Evolutionary conservation across 2,888 invertebrate genomes (phyloP).

Genomic region (Acrobasis consociella): DNA sequence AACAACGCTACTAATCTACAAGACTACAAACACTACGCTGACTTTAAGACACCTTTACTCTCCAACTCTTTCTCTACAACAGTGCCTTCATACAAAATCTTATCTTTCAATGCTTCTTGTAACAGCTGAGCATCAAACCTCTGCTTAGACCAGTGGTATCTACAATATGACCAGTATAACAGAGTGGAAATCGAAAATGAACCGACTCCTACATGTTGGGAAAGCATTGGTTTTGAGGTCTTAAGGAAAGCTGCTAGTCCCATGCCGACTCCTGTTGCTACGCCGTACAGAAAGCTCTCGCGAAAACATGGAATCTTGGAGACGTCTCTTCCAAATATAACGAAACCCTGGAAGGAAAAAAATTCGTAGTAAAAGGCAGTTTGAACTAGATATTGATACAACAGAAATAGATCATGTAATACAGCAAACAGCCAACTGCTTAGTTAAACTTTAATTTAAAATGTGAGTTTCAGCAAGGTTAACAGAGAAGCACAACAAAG

Average conservation of each 20-base stretch:
- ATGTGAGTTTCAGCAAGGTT: no score
- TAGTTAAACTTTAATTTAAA: no score
- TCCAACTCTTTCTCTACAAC: slow-evolving; percentile 73
- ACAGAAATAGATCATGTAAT: slow-evolving; percentile 9
- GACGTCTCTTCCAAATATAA: slow-evolving; percentile 87
- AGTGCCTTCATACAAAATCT: slow-evolving; percentile 85
- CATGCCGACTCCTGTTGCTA: slow-evolving; percentile 85
- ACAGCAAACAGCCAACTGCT: no score
- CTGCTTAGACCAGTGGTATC: slow-evolving; percentile 86
- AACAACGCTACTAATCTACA: not conserved
- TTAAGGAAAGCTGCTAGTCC: slow-evolving; percentile 88
- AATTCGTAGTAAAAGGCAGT: not conserved
- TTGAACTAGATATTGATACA: not conserved
- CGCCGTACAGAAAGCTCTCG: slow-evolving; percentile 89
- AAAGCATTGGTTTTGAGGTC: slow-evolving; percentile 85
- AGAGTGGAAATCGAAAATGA: slow-evolving; percentile 85
- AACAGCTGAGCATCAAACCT: slow-evolving; percentile 85
- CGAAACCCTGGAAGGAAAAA: slow-evolving; percentile 67
- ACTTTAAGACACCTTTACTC: slow-evolving; percentile 65
- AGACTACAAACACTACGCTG: slow-evolving; percentile 45
- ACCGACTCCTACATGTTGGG: slow-evolving; percentile 86
- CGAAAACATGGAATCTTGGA: slow-evolving; percentile 91
- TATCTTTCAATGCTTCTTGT: slow-evolving; percentile 84
- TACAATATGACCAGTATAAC: slow-evolving; percentile 87
- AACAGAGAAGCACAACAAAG: no score